Evolutionary conservation across 92 coral and sea anemone genomes (phyloP).

Genomic region (Parazoanthus darwini): DNA sequence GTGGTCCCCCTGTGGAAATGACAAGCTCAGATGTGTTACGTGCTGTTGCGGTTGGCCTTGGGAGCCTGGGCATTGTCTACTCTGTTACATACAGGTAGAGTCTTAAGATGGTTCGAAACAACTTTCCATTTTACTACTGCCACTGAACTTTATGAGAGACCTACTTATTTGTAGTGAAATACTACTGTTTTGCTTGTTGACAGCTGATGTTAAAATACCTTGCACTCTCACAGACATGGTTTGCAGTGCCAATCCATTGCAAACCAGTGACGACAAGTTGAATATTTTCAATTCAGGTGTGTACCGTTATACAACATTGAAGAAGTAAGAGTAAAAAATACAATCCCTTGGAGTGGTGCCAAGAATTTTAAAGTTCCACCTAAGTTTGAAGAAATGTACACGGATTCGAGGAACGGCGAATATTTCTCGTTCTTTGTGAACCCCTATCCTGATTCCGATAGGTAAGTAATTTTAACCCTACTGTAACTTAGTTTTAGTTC

Average conservation of each 20-base stretch:
- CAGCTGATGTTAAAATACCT: too few relatives aligned
- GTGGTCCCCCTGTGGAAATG: slow-evolving; percentile 61
- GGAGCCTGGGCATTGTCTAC: slow-evolving; percentile 70
- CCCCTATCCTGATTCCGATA: slow-evolving; percentile 65
- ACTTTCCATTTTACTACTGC: too few relatives aligned
- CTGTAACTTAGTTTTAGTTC: too few relatives aligned
- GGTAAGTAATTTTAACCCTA: slow-evolving; percentile 26
- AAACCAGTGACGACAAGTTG: too few relatives aligned
- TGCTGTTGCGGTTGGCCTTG: slow-evolving; percentile 71
- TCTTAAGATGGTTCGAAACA: background rate
- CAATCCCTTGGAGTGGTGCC: slow-evolving; percentile 59
- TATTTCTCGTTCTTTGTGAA: slow-evolving; percentile 73
- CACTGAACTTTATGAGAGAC: too few relatives aligned
- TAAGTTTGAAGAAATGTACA: slow-evolving; percentile 38
- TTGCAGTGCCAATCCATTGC: too few relatives aligned
- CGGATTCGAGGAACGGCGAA: slow-evolving; percentile 49
- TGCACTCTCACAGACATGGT: too few relatives aligned
- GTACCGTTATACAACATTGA: slow-evolving; percentile 71
- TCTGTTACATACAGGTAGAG: slow-evolving; percentile 60
- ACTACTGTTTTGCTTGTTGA: too few relatives aligned
- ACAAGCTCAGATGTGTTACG: slow-evolving; percentile 58
- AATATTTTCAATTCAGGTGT: slow-evolving; percentile 38
- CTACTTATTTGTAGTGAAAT: too few relatives aligned
- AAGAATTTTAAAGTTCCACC: slow-evolving; percentile 46
- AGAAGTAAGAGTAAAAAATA: slow-evolving; percentile 51